Base-by-base conservation (phyloP, 2,797 vertebrate species). In the Leucoraja ocellata region DNA sequence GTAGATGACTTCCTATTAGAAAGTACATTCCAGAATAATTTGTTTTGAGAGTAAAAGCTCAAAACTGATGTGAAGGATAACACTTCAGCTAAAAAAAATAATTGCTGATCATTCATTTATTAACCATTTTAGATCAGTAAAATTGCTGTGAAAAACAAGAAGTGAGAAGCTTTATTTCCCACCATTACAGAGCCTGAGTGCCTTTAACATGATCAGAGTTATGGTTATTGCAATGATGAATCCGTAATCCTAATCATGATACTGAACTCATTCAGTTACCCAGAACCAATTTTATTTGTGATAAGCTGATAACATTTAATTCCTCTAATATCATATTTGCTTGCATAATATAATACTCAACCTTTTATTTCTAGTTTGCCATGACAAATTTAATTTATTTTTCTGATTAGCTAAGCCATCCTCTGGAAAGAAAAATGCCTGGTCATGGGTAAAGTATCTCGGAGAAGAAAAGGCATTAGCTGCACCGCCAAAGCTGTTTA, bases 381-480 rank as follows among this genome's bases (percentile, higher is more conserved):
- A 65, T 36, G 36, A 65, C 58, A 36, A 65, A 90, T 21, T 91
- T 54, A 92, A 78, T 93, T 93, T 88, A 93, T 76, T 93, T 79
- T 93, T 93, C 93, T 39, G 25, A 0, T 68, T 54, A 83, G 93
- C 71, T 16, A 10, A 46, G n/a, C 58, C 93, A 94, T 94, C 94
- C 80, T 94, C 84, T 93, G 95, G 96, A 94, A 94, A 95, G 96
- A 93, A 96, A 95, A 95, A 94, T 94, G 54, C 94, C 93, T 97
- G 96, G 97, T 96, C 96, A 9, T 97, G 97, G 97, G 96, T 96
- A 94, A 95, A 95, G 92, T 96, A 97, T 93, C 94, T 97, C 93
- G 96, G 96, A 0, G 96, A 97, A 71, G 95, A 96, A 93, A 94
- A 95, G 36, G 94, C 95, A 4, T 94, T 95, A 71, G 95, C 96